A percentile compares a stretch with the other conserved stretches of the same genome.
These are phyloP conservation scores for Chiropotes sagulatus DNA, from an alignment of 2,797 vertebrate genomes.

Conservation along the genomic window DNA sequence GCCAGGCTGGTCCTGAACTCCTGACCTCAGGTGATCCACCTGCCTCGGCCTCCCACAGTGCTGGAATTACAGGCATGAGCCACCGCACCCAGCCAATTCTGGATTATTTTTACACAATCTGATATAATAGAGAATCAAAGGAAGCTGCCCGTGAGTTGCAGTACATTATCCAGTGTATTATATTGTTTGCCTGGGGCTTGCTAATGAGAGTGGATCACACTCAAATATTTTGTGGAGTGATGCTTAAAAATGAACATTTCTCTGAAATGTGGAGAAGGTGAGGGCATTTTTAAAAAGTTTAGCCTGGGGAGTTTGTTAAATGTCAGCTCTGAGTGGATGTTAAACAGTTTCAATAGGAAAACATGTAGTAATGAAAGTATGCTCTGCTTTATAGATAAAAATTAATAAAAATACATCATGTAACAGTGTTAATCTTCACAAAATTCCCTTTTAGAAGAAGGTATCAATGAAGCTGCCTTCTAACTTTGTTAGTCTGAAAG, in stretches of 20 bases:
- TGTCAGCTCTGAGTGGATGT: not conserved
- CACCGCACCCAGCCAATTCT: too few relatives aligned
- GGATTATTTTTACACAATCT: not conserved
- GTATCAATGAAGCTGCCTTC: not conserved
- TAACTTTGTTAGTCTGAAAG: not conserved
- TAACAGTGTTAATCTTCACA: not conserved
- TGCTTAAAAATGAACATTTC: not conserved
- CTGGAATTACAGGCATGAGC: too few relatives aligned
- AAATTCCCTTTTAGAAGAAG: not conserved
- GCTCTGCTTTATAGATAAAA: not conserved
- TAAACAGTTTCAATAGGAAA: not conserved
- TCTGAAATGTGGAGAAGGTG: not conserved
- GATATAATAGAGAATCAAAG: not conserved
- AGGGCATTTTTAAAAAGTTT: not conserved
- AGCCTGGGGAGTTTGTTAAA: not conserved
- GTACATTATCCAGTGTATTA: not conserved
- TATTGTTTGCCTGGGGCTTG: not conserved
- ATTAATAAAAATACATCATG: not conserved
- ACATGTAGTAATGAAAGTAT: not conserved
- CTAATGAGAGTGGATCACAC: not conserved
- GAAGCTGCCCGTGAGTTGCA: not conserved
- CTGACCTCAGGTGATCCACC: too few relatives aligned
- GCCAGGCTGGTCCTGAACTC: too few relatives aligned
- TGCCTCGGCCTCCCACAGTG: too few relatives aligned
- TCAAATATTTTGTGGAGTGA: not conserved